Base-by-base conservation (phyloP, 2,113 vertebrate species). In the Antidorcas marsupialis region DNA sequence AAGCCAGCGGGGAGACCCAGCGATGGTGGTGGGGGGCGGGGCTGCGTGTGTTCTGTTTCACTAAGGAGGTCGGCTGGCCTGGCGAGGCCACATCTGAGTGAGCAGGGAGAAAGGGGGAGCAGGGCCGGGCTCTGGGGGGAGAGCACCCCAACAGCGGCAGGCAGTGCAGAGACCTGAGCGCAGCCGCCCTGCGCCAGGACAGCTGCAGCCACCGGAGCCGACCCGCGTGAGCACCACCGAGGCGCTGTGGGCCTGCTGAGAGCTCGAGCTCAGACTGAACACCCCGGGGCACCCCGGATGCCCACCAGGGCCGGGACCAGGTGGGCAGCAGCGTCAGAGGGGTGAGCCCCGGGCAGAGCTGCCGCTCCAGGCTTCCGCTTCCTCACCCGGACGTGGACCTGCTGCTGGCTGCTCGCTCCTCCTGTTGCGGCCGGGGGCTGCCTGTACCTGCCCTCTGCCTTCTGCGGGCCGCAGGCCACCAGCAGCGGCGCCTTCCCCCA, bases 181-280 rank as follows among this genome's bases (percentile, higher is more conserved):
- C 1, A 1, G 33, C 16, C 0, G 7, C 78, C 1, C 16, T 3
- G 47, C 5, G 33, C 4, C 1, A 11, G 19, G 43, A 4, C 2
- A 2, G 6, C 67, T 71, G 19, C 19, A 6, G 15, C 1, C 3
- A 6, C 28, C 0, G 21, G 17, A 45, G n/a, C 52, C 2, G 2
- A 3, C 36, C 2, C 0, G 0, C 2, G 7, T 19, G 7, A 21
- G 27, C 28, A 15, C 12, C 14, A 4, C 28, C 1, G 5, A 5
- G 28, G 28, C 2, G 1, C 53, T 0, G 39, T 10, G 71, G 19
- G 8, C 9, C 2, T 2, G 53, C 4, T 0, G 0, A 17, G 88
- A 47, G 71, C 19, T 1, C 1, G 1, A 3, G 15, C 16, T 13
- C 57, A 6, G 76, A 2, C 57, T 19, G 2, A 2, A 21, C 9